Percentiles rank a stretch among this genome's conserved stretches.
These are phyloP conservation scores for Siniperca scherzeri DNA, from an alignment of 2,797 vertebrate species.

Conservation along the genomic window DNA sequence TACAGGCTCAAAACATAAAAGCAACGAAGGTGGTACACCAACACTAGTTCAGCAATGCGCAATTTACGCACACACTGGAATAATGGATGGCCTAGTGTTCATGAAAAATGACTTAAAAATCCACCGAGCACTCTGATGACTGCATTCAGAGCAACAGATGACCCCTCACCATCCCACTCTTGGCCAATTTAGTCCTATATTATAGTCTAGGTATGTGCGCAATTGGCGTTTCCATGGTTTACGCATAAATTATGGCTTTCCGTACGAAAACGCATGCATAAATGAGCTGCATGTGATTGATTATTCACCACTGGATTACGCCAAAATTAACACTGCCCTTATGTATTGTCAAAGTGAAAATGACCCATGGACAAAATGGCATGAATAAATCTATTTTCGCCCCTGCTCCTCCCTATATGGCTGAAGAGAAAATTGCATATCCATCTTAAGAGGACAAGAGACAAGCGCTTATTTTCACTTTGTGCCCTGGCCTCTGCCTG, in stretches of 20 bases:
- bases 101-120: conserved; percentile 13
- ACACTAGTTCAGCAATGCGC: conserved; percentile 19
- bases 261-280: conserved; percentile 51
- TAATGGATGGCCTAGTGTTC: neutral
- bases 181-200: conserved; percentile 45
- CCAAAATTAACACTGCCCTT: conserved; percentile 67
- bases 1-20: conserved; percentile 46
- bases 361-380: conserved; percentile 70
- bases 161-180: conserved; percentile 46
- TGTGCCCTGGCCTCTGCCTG: conserved; percentile 68
- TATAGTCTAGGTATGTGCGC: conserved; percentile 26
- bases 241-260: conserved; percentile 47
- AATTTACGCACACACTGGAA: conserved; percentile 20
- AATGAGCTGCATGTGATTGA: conserved; percentile 70
- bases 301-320: conserved; percentile 59
- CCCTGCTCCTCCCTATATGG: conserved; percentile 38
- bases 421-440: conserved; percentile 70
- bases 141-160: conserved; percentile 63
- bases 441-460: conserved; percentile 70
- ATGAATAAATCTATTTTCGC: conserved; percentile 72
- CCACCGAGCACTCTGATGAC: conserved; percentile 14
- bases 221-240: conserved; percentile 45
- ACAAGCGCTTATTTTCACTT: conserved; percentile 65
- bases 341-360: conserved; percentile 70
- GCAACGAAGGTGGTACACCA: neutral